A percentile compares a stretch with the other conserved stretches of the same genome.
phyloP scores from a whole-genome alignment of 2,888 invertebrate genomes.

The Hecatera dysodea region DNA sequence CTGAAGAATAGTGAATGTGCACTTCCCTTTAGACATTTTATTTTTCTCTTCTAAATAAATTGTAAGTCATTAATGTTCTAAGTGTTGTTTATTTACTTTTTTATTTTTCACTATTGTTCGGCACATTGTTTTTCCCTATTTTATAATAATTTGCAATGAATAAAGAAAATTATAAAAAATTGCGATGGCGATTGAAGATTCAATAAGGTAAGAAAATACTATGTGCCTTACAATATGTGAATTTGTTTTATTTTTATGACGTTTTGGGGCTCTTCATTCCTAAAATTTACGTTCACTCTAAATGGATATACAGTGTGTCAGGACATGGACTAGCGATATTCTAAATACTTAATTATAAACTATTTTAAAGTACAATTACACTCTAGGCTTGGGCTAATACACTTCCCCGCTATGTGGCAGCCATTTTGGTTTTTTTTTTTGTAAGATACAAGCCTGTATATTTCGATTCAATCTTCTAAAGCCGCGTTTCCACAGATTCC shows the following conservation, averaged over 20 bases:
- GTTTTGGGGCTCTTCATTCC: conserved; percentile 40
- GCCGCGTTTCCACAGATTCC: no score
- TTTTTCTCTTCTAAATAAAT: conserved; percentile 67
- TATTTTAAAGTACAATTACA: no score
- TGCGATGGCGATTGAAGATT: conserved; percentile 70
- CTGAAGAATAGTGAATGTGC: conserved; percentile 91
- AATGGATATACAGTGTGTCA: no score
- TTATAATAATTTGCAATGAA: conserved; percentile 45
- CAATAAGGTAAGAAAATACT: conserved; percentile 85
- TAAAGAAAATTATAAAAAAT: conserved; percentile 65
- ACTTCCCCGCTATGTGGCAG: no score
- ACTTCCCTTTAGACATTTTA: conserved; percentile 86
- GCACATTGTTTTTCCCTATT: conserved; percentile 90
- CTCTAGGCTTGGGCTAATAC: no score
- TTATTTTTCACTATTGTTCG: conserved; percentile 95
- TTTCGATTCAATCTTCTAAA: no score
- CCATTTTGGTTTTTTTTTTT: no score
- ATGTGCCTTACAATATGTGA: conserved; percentile 89
- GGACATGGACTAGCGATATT: no score
- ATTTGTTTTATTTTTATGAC: conserved; percentile 37
- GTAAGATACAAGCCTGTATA: neutral
- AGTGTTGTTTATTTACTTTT: conserved; percentile 73
- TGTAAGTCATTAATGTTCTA: conserved; percentile 65
- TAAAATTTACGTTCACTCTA: neutral
- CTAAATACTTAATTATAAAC: no score